Conservation (phyloP, 1,140 invertebrate species). For the Ceratina japonica region DNA sequence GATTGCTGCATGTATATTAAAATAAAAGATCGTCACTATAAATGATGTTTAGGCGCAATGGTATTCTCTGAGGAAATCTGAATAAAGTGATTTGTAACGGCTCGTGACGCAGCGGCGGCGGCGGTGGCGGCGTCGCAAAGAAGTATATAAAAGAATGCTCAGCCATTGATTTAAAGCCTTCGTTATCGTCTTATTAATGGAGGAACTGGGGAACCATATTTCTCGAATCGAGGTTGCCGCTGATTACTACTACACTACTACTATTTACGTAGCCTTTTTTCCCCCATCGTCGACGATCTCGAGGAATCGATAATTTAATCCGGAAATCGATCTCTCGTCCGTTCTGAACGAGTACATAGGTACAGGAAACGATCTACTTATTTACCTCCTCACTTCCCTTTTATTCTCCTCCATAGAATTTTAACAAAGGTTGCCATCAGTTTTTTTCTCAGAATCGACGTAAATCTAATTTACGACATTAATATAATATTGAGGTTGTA, state of each 20-base stretch:
- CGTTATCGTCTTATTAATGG: conserved; percentile 11
- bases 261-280: conserved; percentile 18
- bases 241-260: conserved; percentile 21
- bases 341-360: conserved; percentile 2
- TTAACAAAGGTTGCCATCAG: no score
- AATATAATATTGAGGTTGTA: no score
- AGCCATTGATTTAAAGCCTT: conserved; percentile 6
- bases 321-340: conserved; percentile 27
- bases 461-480: no score
- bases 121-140: neutral
- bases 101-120: no score
- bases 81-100: no score
- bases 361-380: neutral
- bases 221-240: conserved; percentile 8
- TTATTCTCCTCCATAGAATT: neutral
- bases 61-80: neutral
- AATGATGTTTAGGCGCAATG: neutral
- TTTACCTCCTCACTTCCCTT: neutral
- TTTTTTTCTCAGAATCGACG: no score
- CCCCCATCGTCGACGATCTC: neutral
- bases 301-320: conserved; percentile 29
- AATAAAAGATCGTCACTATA: no score
- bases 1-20: no score
- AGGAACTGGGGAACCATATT: conserved; percentile 6
- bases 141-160: neutral